phyloP scores from a whole-genome alignment of 1,140 invertebrate species.

The Danaus melanippus region DNA sequence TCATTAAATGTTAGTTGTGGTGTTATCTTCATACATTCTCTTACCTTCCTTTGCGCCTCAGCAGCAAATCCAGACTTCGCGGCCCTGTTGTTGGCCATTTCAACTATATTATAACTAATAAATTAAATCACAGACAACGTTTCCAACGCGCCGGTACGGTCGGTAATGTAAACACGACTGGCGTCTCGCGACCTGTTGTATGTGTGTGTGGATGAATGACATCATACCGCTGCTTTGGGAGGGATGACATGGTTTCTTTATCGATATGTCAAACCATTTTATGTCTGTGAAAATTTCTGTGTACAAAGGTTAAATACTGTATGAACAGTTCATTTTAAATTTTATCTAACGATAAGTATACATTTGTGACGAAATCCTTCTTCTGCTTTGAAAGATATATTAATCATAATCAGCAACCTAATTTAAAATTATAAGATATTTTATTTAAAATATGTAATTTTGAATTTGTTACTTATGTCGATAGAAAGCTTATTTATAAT shows the following conservation, averaged over 20 bases:
- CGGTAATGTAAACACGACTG: constrained; percentile 59
- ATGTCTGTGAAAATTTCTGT: no score
- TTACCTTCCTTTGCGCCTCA: constrained; percentile 93
- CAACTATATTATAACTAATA: constrained; percentile 57
- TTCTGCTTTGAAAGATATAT: no score
- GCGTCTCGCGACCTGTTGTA: constrained; percentile 32
- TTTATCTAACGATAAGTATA: no score
- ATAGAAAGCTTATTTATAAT: no score
- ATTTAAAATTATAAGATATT: no score
- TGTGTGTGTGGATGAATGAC: constrained; percentile 67
- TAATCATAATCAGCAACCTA: no score
- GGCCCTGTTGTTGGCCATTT: constrained; percentile 90
- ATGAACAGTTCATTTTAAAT: no score
- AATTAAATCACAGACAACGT: constrained; percentile 64
- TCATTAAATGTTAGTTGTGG: no score
- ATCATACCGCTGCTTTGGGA: constrained; percentile 45
- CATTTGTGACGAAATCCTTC: no score
- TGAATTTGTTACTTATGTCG: no score
- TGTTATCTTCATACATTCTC: constrained; percentile 24
- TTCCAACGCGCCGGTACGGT: constrained; percentile 38
- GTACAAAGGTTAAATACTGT: no score
- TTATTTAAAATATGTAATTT: no score
- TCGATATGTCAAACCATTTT: constrained; percentile 4
- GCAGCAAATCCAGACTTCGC: constrained; percentile 95
- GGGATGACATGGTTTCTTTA: not conserved